Conservation (phyloP, 64 coral and sea anemone genomes). For the Pachyseris speciosa region DNA sequence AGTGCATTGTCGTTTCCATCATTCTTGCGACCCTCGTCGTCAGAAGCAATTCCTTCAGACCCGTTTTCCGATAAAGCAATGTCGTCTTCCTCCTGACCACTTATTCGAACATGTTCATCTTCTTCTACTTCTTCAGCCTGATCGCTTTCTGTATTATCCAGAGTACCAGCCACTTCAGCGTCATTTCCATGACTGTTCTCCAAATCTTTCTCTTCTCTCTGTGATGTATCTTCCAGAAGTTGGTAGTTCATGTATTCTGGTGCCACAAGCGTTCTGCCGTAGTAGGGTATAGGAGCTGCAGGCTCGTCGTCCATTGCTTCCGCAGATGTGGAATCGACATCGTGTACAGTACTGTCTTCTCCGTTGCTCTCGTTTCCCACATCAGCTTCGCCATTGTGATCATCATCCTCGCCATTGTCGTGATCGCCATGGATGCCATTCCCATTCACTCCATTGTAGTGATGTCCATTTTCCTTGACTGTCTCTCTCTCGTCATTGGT, state of each 20-base stretch:
- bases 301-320: not conserved
- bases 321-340: not conserved
- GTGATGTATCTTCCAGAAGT: not conserved
- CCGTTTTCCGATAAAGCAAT: no score
- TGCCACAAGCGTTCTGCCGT: slow-evolving; percentile 29
- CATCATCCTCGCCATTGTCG: not conserved
- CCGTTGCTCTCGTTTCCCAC: not conserved
- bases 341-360: not conserved
- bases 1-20: not conserved
- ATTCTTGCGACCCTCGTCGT: not conserved
- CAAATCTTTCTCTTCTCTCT: not conserved
- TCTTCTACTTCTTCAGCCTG: not conserved
- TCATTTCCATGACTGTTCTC: not conserved
- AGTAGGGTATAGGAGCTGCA: not conserved
- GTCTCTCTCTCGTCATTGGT: not conserved
- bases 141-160: not conserved
- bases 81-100: not conserved
- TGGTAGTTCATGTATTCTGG: slow-evolving; percentile 29
- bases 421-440: not conserved
- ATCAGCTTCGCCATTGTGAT: not conserved
- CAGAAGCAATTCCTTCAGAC: not conserved
- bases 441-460: not conserved
- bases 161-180: not conserved
- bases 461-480: not conserved
- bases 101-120: not conserved